Evolutionary conservation across 2,113 vertebrate species (phyloP), one percentile per base, ranked within the genome.

Genomic region (Charadrius vociferus): DNA sequence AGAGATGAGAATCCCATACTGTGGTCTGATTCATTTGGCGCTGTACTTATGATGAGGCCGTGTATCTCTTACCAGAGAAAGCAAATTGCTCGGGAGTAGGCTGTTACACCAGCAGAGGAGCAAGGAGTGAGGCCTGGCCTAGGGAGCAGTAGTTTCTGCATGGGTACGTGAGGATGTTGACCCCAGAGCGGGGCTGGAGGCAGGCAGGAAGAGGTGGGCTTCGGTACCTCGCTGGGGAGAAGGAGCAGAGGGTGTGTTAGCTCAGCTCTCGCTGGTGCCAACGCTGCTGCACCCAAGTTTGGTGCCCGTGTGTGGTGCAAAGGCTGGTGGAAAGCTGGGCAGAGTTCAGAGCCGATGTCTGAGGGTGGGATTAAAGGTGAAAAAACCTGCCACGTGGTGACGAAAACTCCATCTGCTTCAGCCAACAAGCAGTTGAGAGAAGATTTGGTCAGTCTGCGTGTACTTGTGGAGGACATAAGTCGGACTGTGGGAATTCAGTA

Each of bases 1-100:
- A n/a, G 50, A 70, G 45, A 24, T 36, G 37, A 77, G 62, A 23
- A 18, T 86, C 34, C 0, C 0, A 7, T 23, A 4, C 7, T 6
- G 17, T 16, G 34, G 7, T 34, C 32, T 59, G n/a, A 14, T 29
- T 72, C 10, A 17, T 78, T 81, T 72, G 53, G 53, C 11, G 2
- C 18, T 32, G 22, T 29, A 8, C 36, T 67, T 77, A 3, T 63
- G 77, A 26, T 12, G 24, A 74, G 50, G 50, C 37, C n/a, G 9
- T 0, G 0, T 6, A 1, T 65, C 23, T 52, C 2, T 36, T 53
- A 34, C 9, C 37, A 32, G 81, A 36, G 55, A 34, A 36, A 70
- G 22, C 15, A 67, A 56, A 41, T 32, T 59, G 36, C 19, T 58
- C 20, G 12, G 55, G 36, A 39, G 13, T 2, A 23, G 30, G 24